A percentile compares a stretch with the other conserved stretches of the same genome.
Evolutionary conservation across 1,140 invertebrate species (phyloP).

Genomic region (Lethrus apterus): DNA sequence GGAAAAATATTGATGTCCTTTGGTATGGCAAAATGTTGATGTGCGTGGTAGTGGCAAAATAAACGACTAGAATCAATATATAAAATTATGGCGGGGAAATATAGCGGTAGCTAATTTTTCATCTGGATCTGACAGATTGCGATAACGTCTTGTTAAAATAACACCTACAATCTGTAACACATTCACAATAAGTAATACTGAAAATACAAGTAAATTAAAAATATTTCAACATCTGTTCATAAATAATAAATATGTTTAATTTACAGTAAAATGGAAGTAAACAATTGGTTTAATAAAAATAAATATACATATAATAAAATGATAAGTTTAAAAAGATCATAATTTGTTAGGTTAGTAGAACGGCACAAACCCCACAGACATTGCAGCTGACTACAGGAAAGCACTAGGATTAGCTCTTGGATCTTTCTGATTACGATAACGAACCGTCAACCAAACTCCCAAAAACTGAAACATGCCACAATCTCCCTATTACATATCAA

Average conservation of each 20-base stretch:
- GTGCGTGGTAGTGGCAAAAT: slow-evolving; percentile 8
- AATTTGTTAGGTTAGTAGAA: too few relatives aligned
- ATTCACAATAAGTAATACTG: slow-evolving; percentile 4
- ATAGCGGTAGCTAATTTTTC: slow-evolving; percentile 59
- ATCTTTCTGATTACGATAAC: slow-evolving; percentile 96
- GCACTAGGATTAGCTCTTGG: slow-evolving; percentile 91
- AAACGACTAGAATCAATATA: slow-evolving; percentile 38
- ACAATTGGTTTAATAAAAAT: too few relatives aligned
- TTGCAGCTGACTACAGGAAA: slow-evolving; percentile 86
- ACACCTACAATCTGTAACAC: slow-evolving; percentile 58
- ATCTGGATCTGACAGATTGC: slow-evolving; percentile 65
- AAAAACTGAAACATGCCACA: slow-evolving; percentile 71
- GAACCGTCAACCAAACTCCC: slow-evolving; percentile 93
- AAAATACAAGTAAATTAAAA: neutral
- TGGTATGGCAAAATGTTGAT: too few relatives aligned
- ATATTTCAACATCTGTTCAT: neutral
- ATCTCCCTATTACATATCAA: neutral
- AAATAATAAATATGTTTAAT: too few relatives aligned
- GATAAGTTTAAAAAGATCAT: too few relatives aligned
- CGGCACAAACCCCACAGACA: too few relatives aligned
- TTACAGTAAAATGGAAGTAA: too few relatives aligned
- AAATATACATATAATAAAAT: too few relatives aligned
- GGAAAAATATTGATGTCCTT: too few relatives aligned
- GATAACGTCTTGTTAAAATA: slow-evolving; percentile 62
- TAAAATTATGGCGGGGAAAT: slow-evolving; percentile 58